Base-by-base conservation (phyloP, 1,140 invertebrate genomes). In the Vanessa atalanta region DNA sequence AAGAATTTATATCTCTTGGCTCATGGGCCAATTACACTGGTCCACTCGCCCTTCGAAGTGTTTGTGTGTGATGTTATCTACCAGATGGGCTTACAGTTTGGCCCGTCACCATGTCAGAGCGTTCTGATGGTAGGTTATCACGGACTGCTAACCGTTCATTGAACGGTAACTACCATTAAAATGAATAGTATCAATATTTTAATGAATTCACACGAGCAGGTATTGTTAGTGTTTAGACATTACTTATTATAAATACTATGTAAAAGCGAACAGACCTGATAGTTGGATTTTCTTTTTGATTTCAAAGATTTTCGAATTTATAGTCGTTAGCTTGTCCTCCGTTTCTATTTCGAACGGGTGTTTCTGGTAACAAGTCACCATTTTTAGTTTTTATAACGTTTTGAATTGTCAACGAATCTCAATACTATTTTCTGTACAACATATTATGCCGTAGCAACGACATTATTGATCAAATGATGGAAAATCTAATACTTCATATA, bases 211-310 rank as follows among this genome's bases (percentile, higher is more conserved):
- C 7, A 53, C 0, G 2, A 16, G 9, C 5, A 16, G 7, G n/a
- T 2, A 16, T 53, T 53, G 14, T n/a, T 50, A 12, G 48, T 50
- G 15, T 14, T 13, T 50, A 14, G 15, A 51, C 16, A 15, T 51
- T 51, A 51, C 50, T 15, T 51, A 13, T 50, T 50, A 50, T 51
- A 15, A 6, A 15, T 51, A 14, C 50, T 51, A 1, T 51, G 13
- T n/a, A 15, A 13, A 20, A 37, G 26, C 15, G 0, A 60, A 75
- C 64, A 64, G 63, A 96, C 96, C 96, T 86, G 96, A 96, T 70
- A 97, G 84, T 80, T 97, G 95, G 84, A 97, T 96, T 83, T 96
- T 96, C 88, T 96, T 97, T 84, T 97, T 97, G 53, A 97, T 95
- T 91, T 97, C 96, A 81, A 95, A 93, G 84, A 97, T 96, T 93